Evolutionary conservation across 2,888 invertebrate genomes (phyloP), one percentile per base, ranked within the genome.

Genomic region (Pediacus dermestoides): DNA sequence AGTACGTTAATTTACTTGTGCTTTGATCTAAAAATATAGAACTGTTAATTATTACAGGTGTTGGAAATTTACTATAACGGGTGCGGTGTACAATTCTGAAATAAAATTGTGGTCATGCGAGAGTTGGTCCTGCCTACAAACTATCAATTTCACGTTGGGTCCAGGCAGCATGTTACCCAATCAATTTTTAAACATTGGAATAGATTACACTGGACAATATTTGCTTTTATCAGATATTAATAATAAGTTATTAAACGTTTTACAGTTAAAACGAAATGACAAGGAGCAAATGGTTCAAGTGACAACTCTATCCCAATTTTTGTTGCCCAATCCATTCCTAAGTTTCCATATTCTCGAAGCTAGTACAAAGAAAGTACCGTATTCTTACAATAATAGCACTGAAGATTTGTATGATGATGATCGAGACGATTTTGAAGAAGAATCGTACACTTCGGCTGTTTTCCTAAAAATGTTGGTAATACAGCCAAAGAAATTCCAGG

Each of bases 51-150:
- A 30, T 51, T 77, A 75, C 8, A 82, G 86, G 63, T 93, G 94
- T 70, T 97, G 97, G 96, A 93, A 93, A 68, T 94, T 87, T 70
- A 93, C 90, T 0, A 79, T 96, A 25, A 95, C 96, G 0, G 92
- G 92, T 1, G 85, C 91, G 0, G 84, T 87, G 47, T 81, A 88
- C 65, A 95, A 95, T 70, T 83, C 88, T 0, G 88, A 89, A 57
- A 73, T 96, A 35, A 95, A 94, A 70, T 74, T 86, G 30, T 96
- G 95, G 94, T 90, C 91, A 4, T 96, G 95, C 68, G 90, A 94
- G 62, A 78, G 88, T 0, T 97, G 97, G 97, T 78, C 79, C 30
- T 95, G 95, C 61, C 72, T 95, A n/a, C 96, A 93, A 66, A 90
- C 85, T 1, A 79, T 92, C 21, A 77, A 75, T 16, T 86, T 91